Evolutionary conservation across 1,140 invertebrate species (phyloP), one percentile per base, ranked within the genome.

Genomic region (Argopecten irradians): DNA sequence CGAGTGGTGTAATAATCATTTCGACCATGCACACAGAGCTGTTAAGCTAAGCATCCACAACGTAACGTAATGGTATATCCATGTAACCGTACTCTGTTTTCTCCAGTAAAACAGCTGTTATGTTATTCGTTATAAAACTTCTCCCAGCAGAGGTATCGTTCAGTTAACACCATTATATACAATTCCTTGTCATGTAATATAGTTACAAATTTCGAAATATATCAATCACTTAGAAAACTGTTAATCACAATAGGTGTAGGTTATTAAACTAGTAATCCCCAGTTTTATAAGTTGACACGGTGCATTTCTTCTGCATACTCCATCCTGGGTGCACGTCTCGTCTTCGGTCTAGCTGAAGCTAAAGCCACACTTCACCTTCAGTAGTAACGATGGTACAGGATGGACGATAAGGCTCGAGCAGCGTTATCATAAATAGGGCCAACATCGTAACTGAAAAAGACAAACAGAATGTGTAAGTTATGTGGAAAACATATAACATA

Each of bases 371-470:
- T 28, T 5, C 16, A n/a, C 8, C 55, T 71, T 28, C 55, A 11
- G 22, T 71, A n/a, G n/a, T 28, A 28, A n/a, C 28, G 13, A 22
- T 71, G 11, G 55, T n/a, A 71, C 22, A 71, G 22, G 55, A n/a
- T 28, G 55, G 22, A 28, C 55, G n/a, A 28, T 71, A 16, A 71
- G 8, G 8, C 28, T n/a, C 55, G 55, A 28, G n/a, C 5, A 71
- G 43, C n/a, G 55, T 28, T 28, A 19, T 55, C 43, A 55, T 55
- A 55, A 55, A 71, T 71, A 71, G 19, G 55, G 28, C 55, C 5
- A 71, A 28, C 55, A 71, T 71, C 19, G 55, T 71, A 71, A 71
- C 55, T 71, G 55, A 71, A 71, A 71, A 71, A n/a, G 55, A 71
- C 55, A 71, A n/a, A 71, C 43, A 46, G 11, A 22, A 46, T 19